A percentile compares a stretch with the other conserved stretches of the same genome.
These are phyloP conservation scores for Gymnopithys bicolor DNA, from an alignment of 2,797 vertebrate genomes.

Conservation along the genomic window DNA sequence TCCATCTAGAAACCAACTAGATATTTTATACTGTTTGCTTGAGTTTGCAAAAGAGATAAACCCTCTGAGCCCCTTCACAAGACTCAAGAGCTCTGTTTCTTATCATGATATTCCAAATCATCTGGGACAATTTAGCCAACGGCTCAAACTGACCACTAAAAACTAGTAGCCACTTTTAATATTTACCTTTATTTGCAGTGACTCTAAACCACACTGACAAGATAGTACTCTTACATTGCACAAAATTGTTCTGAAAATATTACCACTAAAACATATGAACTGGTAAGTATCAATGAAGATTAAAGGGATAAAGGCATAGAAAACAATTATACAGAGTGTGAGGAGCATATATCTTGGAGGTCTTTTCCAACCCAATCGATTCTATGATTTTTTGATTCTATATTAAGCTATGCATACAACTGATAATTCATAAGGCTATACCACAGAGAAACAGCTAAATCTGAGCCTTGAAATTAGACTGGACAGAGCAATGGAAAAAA, in stretches of 20 bases:
- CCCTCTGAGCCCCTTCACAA: background rate
- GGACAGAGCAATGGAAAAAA: background rate
- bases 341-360: background rate
- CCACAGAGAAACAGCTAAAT: background rate
- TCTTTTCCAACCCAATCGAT: no score
- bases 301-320: background rate
- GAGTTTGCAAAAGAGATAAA: background rate
- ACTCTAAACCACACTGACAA: background rate
- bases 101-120: background rate
- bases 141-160: background rate
- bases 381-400: no score
- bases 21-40: background rate
- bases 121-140: background rate
- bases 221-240: background rate
- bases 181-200: background rate
- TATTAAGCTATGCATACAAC: background rate
- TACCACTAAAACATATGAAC: background rate
- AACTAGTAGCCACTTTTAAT: background rate
- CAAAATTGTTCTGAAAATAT: background rate
- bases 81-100: background rate
- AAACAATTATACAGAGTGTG: background rate
- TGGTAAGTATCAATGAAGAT: background rate
- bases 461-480: background rate
- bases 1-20: background rate
- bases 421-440: background rate